Evolutionary conservation across 2,797 vertebrate species (phyloP), one percentile per base, ranked within the genome.

Genomic region (Myotis daubentonii): DNA sequence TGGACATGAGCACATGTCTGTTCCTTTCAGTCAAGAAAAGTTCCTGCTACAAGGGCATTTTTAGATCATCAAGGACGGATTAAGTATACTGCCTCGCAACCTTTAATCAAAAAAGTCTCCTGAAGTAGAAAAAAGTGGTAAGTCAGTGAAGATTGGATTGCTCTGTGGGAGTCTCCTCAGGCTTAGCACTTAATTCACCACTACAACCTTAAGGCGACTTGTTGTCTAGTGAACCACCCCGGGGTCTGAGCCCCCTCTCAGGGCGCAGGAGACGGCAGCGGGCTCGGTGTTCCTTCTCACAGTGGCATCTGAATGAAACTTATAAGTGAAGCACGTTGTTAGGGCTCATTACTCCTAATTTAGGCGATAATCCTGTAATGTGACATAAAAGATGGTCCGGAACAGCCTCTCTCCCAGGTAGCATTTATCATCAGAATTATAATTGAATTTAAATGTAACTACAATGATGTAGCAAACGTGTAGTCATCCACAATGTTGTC

Each of bases 351-450:
- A 75, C 68, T 76, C 70, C 83, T 86, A 36, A 90, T 88, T 79
- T 66, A 87, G 71, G 68, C 51, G 86, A 71, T 83, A 81, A 87
- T 93, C 49, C 85, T 94, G 2, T 79, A 93, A 90, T 94, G 72
- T 49, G 65, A 70, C 30, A 80, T 76, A 68, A 87, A 90, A 44
- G 80, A 68, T 84, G 85, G 72, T 90, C 82, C 7, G 0, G 22
- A 70, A 66, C n/a, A 62, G 75, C 83, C 49, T 70, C 23, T 93
- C 72, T 96, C 82, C 20, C 65, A 65, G 76, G 38, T 47, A 83
- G 68, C 82, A 60, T 90, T 96, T 92, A 71, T 95, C 85, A 82
- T 92, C 70, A 87, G 82, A 74, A 85, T 78, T 85, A 55, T 44
- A 88, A 81, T 51, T 91, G 62, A 47, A 70, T 41, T 81, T 88